These are phyloP conservation scores for Muscicapa striata DNA, from an alignment of 2,797 vertebrate genomes.

Conservation along the genomic window DNA sequence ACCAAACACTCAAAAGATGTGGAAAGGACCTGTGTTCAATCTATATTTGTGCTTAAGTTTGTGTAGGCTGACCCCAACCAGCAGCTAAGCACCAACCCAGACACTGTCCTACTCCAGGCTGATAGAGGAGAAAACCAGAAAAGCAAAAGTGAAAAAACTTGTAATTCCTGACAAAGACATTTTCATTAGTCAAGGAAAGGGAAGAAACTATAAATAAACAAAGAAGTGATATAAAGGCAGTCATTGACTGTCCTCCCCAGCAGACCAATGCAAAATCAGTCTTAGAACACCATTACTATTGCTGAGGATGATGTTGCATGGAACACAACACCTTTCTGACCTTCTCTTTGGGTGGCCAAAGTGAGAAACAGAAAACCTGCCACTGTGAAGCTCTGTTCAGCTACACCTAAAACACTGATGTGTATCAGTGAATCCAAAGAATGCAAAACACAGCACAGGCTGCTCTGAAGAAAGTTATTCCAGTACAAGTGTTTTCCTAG, in stretches of 20 bases:
- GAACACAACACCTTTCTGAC: neutral
- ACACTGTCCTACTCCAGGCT: rapidly evolving
- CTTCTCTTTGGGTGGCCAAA: neutral
- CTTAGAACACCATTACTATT: neutral
- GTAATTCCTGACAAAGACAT: neutral
- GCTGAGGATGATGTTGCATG: neutral
- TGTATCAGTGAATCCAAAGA: neutral
- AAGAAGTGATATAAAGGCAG: neutral
- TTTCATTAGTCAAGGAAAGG: neutral
- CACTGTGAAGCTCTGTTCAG: neutral
- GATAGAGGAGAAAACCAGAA: neutral
- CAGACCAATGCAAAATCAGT: neutral
- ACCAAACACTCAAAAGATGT: neutral
- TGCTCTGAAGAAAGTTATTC: neutral
- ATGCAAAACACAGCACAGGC: neutral
- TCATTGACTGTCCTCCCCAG: neutral
- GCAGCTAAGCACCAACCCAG: neutral
- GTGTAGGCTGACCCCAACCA: neutral
- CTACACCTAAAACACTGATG: neutral
- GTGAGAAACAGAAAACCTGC: neutral
- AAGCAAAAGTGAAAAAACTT: neutral
- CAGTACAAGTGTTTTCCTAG: neutral
- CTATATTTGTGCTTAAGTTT: no score
- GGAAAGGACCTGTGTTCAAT: neutral
- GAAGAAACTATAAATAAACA: neutral